Evolutionary conservation across 2,797 vertebrate genomes (phyloP), one percentile per base, ranked within the genome.

Genomic region (Pipistrellus pygmaeus): DNA sequence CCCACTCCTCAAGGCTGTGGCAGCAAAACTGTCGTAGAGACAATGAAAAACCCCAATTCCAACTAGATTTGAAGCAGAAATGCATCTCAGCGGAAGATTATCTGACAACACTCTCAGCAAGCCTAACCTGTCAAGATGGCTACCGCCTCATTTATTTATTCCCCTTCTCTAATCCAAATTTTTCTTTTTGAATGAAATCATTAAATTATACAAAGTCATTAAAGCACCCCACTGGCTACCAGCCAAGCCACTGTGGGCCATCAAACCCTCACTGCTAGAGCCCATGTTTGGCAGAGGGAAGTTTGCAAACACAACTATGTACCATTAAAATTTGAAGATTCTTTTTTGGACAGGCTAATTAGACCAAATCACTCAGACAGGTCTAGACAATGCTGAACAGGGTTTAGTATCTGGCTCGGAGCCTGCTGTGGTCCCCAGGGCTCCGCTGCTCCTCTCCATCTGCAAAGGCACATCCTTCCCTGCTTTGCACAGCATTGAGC

Each of bases 141-240:
- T 81, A 64, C 78, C 71, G 30, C 80, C 27, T 84, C 88, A 82
- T 51, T 81, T 90, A 85, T 87, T 93, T 78, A 90, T 46, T 89
- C 77, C 30, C 46, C 13, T 88, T 57, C 44, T 81, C 48, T 30
- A 82, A 82, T 94, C 55, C 78, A 85, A 75, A 51, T 75, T 88
- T 82, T 85, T 94, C 68, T 69, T 80, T 75, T 35, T 60, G 73
- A 90, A 93, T 85, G 62, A 95, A 77, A 27, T 92, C 91, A 87
- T 87, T 90, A 88, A 86, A 82, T 88, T 85, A 85, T 66, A 83
- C 64, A 69, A 92, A 93, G 85, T 92, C 87, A 93, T 94, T 88
- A 81, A 88, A 93, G 72, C 85, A 93, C 23, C 46, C 38, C 14
- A 0, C 5, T 90, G 93, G 89, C 78, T 90, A 92, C 69, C 5